Evolutionary conservation across 2,888 invertebrate genomes (phyloP).

Genomic region (Acleris cristana): DNA sequence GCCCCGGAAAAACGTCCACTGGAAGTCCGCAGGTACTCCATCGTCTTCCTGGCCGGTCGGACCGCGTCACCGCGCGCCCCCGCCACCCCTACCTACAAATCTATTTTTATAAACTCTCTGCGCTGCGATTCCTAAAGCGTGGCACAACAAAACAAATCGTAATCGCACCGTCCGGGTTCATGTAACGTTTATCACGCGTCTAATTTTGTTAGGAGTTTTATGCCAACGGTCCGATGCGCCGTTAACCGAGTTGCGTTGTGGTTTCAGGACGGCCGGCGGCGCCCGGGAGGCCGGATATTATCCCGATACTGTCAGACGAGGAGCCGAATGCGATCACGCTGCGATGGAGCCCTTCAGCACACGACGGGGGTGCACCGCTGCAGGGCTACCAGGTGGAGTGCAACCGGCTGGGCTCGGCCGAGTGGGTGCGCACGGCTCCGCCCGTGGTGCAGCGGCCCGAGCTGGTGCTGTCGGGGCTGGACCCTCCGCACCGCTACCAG

Average conservation of each 20-base stretch:
- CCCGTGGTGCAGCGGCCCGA: slow-evolving; percentile 88
- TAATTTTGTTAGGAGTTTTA: slow-evolving; percentile 75
- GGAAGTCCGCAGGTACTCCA: slow-evolving; percentile 91
- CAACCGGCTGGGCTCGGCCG: slow-evolving; percentile 87
- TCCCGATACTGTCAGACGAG: slow-evolving; percentile 87
- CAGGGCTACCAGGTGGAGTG: slow-evolving; percentile 92
- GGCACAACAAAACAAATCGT: slow-evolving; percentile 83
- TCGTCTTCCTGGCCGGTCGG: slow-evolving; percentile 35
- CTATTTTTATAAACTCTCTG: slow-evolving; percentile 78
- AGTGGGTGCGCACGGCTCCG: slow-evolving; percentile 93
- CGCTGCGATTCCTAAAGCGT: slow-evolving; percentile 75
- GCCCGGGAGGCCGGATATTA: slow-evolving; percentile 92
- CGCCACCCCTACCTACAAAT: slow-evolving; percentile 54
- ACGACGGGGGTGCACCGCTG: slow-evolving; percentile 94
- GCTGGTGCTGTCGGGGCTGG: slow-evolving; percentile 90
- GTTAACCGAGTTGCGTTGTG: slow-evolving; percentile 43
- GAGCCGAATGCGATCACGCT: slow-evolving; percentile 93
- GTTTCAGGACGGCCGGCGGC: slow-evolving; percentile 89
- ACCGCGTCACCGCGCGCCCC: slow-evolving; percentile 39
- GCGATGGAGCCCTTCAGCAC: slow-evolving; percentile 91
- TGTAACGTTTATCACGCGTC: slow-evolving; percentile 77
- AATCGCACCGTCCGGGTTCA: slow-evolving; percentile 70
- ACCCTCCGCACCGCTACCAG: slow-evolving; percentile 94
- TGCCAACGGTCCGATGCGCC: slow-evolving; percentile 64
- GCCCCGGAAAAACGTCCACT: slow-evolving; percentile 91